Evolutionary conservation across 2,888 invertebrate genomes (phyloP), one percentile per base, ranked within the genome.

Genomic region (Xylota segnis): DNA sequence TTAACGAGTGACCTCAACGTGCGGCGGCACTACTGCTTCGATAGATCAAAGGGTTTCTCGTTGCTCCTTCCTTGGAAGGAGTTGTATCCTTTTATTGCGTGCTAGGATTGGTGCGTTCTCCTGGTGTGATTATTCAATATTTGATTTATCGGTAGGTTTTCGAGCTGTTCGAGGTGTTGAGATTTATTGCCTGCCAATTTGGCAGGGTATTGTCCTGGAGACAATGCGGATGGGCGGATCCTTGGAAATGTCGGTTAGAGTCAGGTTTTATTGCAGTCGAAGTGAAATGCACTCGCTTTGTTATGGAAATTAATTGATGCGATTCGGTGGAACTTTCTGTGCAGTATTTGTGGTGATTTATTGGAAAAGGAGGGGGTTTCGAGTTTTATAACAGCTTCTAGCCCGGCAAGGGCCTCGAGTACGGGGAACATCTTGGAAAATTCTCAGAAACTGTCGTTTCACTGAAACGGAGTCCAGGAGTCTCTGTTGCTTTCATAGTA

Each of bases 241-340:
- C 34, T 12, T 59, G 18, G 34, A 29, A 72, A 76, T 66, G 59
- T 61, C 61, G 75, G 65, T 76, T 58, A 50, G 32, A 10, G 56
- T 40, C 12, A 43, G 72, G 54, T 68, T 74, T 43, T 58, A 74
- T 70, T 63, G 34, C 52, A 59, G 34, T 45, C 52, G 65, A 40
- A 43, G 63, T 68, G 70, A 66, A 68, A 59, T 47, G 14, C 14
- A 32, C 79, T 68, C 68, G 76, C 61, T 81, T 86, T 86, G 72
- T 86, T 59, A 86, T 86, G 82, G 72, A 82, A 82, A 86, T 81
- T 68, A 76, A 82, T 82, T 76, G 66, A n/a, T 76, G 54, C 47
- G 54, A 43, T 83, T 78, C 37, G 66, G 32, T 12, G 9, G 9
- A 27, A 47, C 56, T n/a, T 16, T 3, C 65, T 43, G 23, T 32